Evolutionary conservation across 1,140 invertebrate species (phyloP).

Genomic region (Berghia stephanieae): DNA sequence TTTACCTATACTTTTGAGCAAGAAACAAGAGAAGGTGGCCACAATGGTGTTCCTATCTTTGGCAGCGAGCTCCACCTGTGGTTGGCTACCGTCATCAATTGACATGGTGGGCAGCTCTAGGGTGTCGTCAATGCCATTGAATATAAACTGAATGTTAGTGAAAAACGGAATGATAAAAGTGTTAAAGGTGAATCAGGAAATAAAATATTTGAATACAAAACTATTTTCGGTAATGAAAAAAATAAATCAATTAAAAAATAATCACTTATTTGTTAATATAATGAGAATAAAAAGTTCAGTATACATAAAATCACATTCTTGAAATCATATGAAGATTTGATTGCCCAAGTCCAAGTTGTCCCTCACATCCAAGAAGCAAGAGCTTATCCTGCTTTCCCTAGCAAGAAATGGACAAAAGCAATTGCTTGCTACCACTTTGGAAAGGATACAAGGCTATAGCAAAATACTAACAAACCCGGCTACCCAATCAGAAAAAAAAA

Average conservation of each 20-base stretch:
- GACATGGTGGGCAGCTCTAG: constrained; percentile 73
- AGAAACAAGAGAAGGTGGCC: constrained; percentile 89
- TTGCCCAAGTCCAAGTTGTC: too few relatives aligned
- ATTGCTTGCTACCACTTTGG: neutral
- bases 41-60: constrained; percentile 89
- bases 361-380: too few relatives aligned
- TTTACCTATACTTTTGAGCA: constrained; percentile 89
- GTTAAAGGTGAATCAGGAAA: constrained; percentile 4
- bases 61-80: constrained; percentile 81
- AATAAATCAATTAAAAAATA: too few relatives aligned
- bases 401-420: neutral
- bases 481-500: too few relatives aligned
- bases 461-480: too few relatives aligned
- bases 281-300: too few relatives aligned
- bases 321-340: too few relatives aligned
- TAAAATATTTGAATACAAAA: neutral
- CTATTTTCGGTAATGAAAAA: neutral
- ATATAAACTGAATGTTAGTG: constrained; percentile 65
- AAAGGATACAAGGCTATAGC: too few relatives aligned
- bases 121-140: constrained; percentile 65
- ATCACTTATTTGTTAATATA: too few relatives aligned
- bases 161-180: constrained; percentile 11
- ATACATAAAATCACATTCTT: too few relatives aligned
- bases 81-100: constrained; percentile 91
- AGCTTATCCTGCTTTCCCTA: neutral